These are phyloP conservation scores for Seira ritae DNA, from an alignment of 2,888 invertebrate genomes.

Conservation along the genomic window DNA sequence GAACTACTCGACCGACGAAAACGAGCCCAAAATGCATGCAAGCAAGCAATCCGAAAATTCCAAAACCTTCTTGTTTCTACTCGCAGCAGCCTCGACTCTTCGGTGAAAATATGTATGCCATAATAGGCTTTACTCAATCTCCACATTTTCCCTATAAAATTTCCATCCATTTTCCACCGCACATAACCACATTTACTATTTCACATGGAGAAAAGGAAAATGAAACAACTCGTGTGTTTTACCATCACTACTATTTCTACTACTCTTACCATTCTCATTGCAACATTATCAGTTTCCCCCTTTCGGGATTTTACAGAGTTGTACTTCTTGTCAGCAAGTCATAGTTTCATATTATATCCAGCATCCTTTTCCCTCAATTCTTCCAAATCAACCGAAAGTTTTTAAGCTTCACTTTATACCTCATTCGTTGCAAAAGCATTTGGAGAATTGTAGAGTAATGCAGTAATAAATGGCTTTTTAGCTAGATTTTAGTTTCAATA, in stretches of 20 bases:
- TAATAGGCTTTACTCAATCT: background rate
- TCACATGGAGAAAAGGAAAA: background rate
- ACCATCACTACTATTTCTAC: no score
- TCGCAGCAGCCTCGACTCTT: no score
- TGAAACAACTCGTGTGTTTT: background rate
- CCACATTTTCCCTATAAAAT: background rate
- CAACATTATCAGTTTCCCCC: no score
- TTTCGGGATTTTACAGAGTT: background rate
- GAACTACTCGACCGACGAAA: conserved; percentile 56
- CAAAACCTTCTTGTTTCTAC: background rate
- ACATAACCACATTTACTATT: background rate
- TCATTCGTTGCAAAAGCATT: no score
- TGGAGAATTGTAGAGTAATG: no score
- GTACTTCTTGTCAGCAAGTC: background rate
- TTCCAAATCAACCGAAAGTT: no score
- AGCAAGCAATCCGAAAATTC: background rate
- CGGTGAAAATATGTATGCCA: background rate
- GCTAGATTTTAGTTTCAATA: no score
- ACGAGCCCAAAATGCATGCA: conserved; percentile 35
- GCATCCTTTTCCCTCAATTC: background rate
- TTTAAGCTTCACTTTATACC: no score
- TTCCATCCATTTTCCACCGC: background rate
- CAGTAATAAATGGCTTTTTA: no score
- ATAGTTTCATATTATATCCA: no score
- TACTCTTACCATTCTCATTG: background rate